Percentiles rank a stretch among this genome's conserved stretches.
phyloP scores from a whole-genome alignment of 2,888 invertebrate genomes.

The Parnassius glacialis region DNA sequence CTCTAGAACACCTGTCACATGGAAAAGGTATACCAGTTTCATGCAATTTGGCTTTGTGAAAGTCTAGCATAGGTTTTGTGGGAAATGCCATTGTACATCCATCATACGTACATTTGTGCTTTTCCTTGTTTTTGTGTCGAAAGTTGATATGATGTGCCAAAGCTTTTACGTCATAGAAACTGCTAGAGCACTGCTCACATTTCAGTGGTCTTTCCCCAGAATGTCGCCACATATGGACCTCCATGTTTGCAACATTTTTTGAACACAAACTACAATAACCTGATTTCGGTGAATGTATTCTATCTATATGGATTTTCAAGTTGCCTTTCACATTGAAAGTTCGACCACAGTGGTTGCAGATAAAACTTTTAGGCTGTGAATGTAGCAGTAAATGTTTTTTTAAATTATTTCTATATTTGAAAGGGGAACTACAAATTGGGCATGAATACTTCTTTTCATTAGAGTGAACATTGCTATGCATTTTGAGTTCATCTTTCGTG shows the following conservation, averaged over 20 bases:
- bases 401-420: constrained; percentile 74
- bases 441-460: constrained; percentile 57
- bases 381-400: constrained; percentile 72
- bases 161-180: constrained; percentile 55
- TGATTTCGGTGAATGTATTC: constrained; percentile 77
- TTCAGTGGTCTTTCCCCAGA: constrained; percentile 71
- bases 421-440: constrained; percentile 63
- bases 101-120: constrained; percentile 54
- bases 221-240: constrained; percentile 78
- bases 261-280: constrained; percentile 73
- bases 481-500: constrained; percentile 58
- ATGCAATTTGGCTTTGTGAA: constrained; percentile 62
- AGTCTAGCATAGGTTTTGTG: constrained; percentile 59
- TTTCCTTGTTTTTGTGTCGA: constrained; percentile 58
- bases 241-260: constrained; percentile 76
- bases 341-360: constrained; percentile 63
- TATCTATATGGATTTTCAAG: constrained; percentile 73
- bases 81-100: constrained; percentile 59
- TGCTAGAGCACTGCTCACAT: constrained; percentile 62
- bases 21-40: constrained; percentile 54
- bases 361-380: constrained; percentile 49
- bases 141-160: constrained; percentile 64
- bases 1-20: constrained; percentile 62
- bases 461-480: constrained; percentile 54
- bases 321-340: constrained; percentile 74